Base-by-base conservation (phyloP, 2,797 vertebrate genomes). In the Lycodopsis pacificus region DNA sequence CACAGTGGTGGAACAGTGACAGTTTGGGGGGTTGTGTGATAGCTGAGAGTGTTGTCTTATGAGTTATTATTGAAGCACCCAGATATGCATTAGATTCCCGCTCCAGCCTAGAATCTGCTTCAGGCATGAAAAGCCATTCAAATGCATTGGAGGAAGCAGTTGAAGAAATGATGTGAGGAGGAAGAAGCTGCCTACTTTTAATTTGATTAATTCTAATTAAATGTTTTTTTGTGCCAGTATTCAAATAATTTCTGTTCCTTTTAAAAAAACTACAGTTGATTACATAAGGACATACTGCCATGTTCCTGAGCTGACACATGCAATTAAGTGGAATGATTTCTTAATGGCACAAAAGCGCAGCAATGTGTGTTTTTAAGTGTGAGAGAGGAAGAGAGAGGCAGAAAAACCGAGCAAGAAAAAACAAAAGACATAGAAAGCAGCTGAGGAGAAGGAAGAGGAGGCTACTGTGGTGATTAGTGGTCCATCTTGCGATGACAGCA, bases 41-140 rank as follows among this genome's bases (percentile, higher is more conserved):
- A 85, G 88, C 89, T 77, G 54, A 79, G 82, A 86, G 85, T 86
- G 89, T 90, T 90, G 85, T 89, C 88, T 83, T 85, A 76, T 86
- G 81, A 91, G 80, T 90, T 89, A 89, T 89, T 89, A 91, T 89
- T 82, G 89, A 90, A 81, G 59, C 82, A 86, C 83, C 84, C 77
- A 83, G 78, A 87, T 85, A 80, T 88, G 74, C 69, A 72, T 80
- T 83, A 82, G 70, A 85, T 79, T 85, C 83, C 77, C 6, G 20
- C 75, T 85, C 77, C 3, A 17, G 85, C 83, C 82, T 82, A 75
- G 79, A 88, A 85, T 86, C 36, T 15, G 91, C 91, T 93, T 73
- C 78, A 76, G 91, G 91, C 89, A 72, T 73, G 71, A 91, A 92
- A 93, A 90, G 53, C 88, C 79, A 93, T 93, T 93, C 92, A 91